Base-by-base conservation (phyloP, 2,797 vertebrate genomes). In the Typhlichthys eigenmanni region DNA sequence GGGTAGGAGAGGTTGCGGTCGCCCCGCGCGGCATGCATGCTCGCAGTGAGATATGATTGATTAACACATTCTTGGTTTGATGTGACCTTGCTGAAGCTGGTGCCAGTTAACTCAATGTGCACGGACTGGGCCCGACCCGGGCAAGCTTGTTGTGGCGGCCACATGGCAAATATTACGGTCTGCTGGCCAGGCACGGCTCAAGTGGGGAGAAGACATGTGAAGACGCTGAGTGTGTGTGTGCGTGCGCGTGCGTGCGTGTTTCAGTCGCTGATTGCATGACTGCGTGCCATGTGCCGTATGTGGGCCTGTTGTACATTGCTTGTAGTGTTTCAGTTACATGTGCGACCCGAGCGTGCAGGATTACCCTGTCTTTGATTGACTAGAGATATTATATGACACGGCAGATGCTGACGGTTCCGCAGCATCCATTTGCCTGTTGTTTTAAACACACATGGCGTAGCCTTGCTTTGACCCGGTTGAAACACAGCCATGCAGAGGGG, bases 1-100 rank as follows among this genome's bases (percentile, higher is more conserved):
- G 72, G 77, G 75, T 66, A 72, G 68, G 76, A 68, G 74, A 61
- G 72, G 71, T 53, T 73, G 76, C 75, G 69, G 79, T 78, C 60
- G 85, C 87, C 56, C 81, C 85, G 88, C 60, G 84, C 82, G 60
- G 45, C 0, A 60, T 69, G 77, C 70, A 74, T 85, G 83, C 86
- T 86, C 73, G 62, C 79, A 88, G 81, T 87, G 78, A 88, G 88
- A 90, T 89, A 84, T 88, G 90, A 91, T 90, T 91, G 89, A 92
- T 92, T 90, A 85, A 79, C 64, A 61, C 74, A 68, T 82, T 89
- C 81, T 78, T 74, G 66, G 79, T 73, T 75, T 85, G 88, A 90
- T 88, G 76, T 84, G 82, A 75, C 86, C 72, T 75, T 74, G 46
- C 78, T 81, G 68, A 86, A 85, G 85, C 80, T 87, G 83, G 87